Evolutionary conservation across 2,113 vertebrate genomes (phyloP).

Genomic region (Ophiodon elongatus): DNA sequence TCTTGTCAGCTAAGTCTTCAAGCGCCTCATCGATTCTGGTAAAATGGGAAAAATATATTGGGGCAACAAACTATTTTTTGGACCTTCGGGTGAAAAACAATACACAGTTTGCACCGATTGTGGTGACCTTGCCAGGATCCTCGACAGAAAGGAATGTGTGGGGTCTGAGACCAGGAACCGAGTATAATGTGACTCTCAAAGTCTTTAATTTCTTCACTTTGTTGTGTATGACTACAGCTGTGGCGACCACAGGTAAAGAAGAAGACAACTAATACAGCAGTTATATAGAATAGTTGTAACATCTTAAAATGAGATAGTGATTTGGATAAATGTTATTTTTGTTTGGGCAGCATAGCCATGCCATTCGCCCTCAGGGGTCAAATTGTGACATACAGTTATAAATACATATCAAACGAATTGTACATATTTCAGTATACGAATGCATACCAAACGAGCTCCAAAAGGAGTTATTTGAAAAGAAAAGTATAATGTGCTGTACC

Average conservation of each 20-base stretch:
- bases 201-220: conserved; percentile 66
- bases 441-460: background rate
- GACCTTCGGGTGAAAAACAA: conserved; percentile 79
- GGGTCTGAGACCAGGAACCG: conserved; percentile 74
- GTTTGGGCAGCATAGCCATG: background rate
- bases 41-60: conserved; percentile 65
- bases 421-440: background rate
- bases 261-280: background rate
- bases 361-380: background rate
- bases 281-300: background rate
- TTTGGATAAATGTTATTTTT: background rate
- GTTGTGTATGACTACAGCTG: conserved; percentile 51
- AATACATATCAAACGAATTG: background rate
- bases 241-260: conserved; percentile 73
- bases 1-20: conserved; percentile 63
- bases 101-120: conserved; percentile 63
- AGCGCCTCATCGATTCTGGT: conserved; percentile 74
- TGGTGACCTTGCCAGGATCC: conserved; percentile 23
- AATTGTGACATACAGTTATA: background rate
- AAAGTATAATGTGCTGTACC: background rate
- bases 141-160: conserved; percentile 42
- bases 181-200: conserved; percentile 81
- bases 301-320: background rate
- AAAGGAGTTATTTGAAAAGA: background rate
- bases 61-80: conserved; percentile 76